Base-by-base conservation (phyloP, 2,888 invertebrate species). In the Coleophora deauratella region DNA sequence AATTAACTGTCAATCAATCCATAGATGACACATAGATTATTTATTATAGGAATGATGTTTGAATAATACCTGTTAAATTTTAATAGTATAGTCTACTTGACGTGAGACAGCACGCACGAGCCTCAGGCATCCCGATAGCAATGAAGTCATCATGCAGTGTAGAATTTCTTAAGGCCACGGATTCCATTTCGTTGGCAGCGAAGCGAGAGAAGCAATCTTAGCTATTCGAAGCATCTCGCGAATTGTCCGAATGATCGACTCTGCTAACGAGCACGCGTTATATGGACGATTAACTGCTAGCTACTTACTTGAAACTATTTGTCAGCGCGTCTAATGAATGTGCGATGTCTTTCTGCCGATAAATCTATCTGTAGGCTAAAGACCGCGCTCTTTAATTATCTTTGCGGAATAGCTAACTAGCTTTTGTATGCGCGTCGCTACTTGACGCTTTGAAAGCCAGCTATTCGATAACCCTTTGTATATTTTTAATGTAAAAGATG, bases 101-200 rank as follows among this genome's bases (percentile, higher is more conserved):
- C 6, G 6, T 21, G 3, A 21, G 21, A 6, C 21, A 6, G 6
- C 21, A 21, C 52, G 60, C 66, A 68, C 64, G 67, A 65, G 59
- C 61, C 55, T 54, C 59, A 69, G 64, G 70, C 72, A 77, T 78
- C 69, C 65, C 60, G 64, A 62, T 60, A 58, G 62, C 74, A 74
- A 75, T 82, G 74, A 76, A 81, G 79, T 78, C 79, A 79, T 81
- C 75, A 68, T 55, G 66, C 69, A 59, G 61, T 71, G 69, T 66
- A 72, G 73, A 77, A 82, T 80, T 81, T 82, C 80, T 80, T 79
- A 78, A 78, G 72, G 66, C 72, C 67, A 64, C 21, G 21, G 72
- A 80, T 80, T 82, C 80, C 74, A 76, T 81, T 82, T 82, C 80
- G 74, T 79, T 80, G 79, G 77, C 76, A 77, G 59, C 69, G 64